Base-by-base conservation (phyloP, 2,888 invertebrate species). In the Artemia sinica region DNA sequence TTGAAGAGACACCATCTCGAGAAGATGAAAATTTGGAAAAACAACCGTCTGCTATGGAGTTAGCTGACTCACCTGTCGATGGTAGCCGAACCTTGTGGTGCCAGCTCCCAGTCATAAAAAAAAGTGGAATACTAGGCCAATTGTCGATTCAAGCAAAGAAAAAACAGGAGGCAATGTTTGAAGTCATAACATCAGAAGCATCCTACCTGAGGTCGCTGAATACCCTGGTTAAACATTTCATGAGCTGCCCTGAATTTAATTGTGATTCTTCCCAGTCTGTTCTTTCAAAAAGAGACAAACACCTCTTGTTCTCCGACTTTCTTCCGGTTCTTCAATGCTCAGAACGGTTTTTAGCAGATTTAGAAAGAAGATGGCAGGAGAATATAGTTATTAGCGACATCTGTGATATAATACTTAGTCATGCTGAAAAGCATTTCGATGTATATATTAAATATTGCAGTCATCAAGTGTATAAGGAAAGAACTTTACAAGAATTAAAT, bases 371-470 rank as follows among this genome's bases (percentile, higher is more conserved):
- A 75, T 94, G 96, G 91, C 89, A 92, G 77, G 87, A 90, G 74
- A 90, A 88, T 76, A 87, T 91, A 73, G 83, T 93, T 77, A 81
- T 93, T 71, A 80, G 84, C 65, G 89, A 88, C 70, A 83, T 97
- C 74, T 87, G 89, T 76, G 87, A 89, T 75, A 85, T 91, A 72
- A 84, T 97, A 72, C 82, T 85, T 69, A 82, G 84, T 65, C 90
- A 94, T 77, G 91, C 93, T 0, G 86, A 86, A 74, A 83, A 84
- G 70, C 83, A 87, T 77, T 89, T 90, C 79, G 81, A 83, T 68
- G 89, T 89, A 2, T 97, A 96, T 79, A 85, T 94, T 71, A 85
- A 87, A 73, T 97, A 95, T 80, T 95, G 95, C 79, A 90, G 91
- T 76, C 89, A 93, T 78, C 94, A 96, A 80, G 85, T 89, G 66